These are phyloP conservation scores for Papilio xuthus DNA, from an alignment of 1,140 invertebrate genomes.

Conservation along the genomic window DNA sequence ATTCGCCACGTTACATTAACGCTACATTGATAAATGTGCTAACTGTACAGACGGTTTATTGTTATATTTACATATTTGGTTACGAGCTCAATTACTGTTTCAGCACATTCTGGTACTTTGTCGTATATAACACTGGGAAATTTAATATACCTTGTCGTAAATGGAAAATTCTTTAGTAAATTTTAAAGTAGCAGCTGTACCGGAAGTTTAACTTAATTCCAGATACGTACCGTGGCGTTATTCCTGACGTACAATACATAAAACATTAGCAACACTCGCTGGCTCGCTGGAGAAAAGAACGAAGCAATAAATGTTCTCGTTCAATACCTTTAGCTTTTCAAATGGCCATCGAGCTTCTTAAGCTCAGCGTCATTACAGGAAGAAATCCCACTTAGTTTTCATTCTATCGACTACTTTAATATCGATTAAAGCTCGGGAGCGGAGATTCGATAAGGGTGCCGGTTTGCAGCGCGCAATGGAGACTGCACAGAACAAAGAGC, in stretches of 20 bases:
- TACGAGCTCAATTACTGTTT: background rate
- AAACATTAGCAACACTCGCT: constrained; percentile 17
- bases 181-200: background rate
- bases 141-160: background rate
- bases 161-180: background rate
- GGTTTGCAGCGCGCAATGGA: constrained; percentile 8
- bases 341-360: constrained; percentile 25
- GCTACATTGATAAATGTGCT: constrained; percentile 2
- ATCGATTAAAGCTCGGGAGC: constrained; percentile 29
- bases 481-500: constrained; percentile 23
- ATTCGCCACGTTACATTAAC: background rate
- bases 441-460: constrained; percentile 27
- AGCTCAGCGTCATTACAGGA: constrained; percentile 14
- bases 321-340: constrained; percentile 31
- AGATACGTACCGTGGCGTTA: background rate
- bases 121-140: background rate
- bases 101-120: too few species aligned
- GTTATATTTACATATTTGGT: background rate
- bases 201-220: background rate
- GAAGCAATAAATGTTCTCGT: constrained; percentile 8
- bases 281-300: constrained; percentile 6
- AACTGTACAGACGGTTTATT: background rate
- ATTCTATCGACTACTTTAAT: constrained; percentile 32
- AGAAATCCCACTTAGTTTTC: constrained; percentile 26
- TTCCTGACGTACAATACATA: constrained; percentile 4